Evolutionary conservation across 2,113 vertebrate species (phyloP), one percentile per base, ranked within the genome.

Genomic region (Podarcis raffonei): DNA sequence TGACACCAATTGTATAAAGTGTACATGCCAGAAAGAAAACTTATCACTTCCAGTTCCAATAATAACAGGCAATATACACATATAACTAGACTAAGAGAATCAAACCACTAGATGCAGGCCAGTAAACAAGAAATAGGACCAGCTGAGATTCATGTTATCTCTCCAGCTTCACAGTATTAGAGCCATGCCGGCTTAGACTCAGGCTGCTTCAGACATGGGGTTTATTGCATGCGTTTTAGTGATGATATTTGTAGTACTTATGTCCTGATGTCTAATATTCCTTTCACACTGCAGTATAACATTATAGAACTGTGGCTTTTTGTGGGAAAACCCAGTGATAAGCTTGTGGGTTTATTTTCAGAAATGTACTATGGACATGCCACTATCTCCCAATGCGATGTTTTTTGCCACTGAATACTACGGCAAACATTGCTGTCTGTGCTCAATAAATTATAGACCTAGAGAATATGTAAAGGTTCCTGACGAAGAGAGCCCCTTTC

Each of bases 1-100:
- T 62, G 83, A 20, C n/a, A 89, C 12, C 39, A 11, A 12, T 83
- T 0, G 0, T 8, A 87, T 0, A 0, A 0, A 59, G 15, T 35
- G 75, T 62, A 72, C 1, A 0, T n/a, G 0, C 57, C 12, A 12
- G 27, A 18, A 71, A 27, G 42, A 62, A 25, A 25, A 1, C 32
- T 74, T 77, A 3, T 7, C 68, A 27, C 13, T 16, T 0, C 0
- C 59, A 82, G 87, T 1, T 6, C 5, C 76, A 57, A 1, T 12
- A 65, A 89, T 35, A 69, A 20, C 18, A 30, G 13, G 42, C 5
- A 84, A 68, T 77, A 1, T 87, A 0, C 0, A 59, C 23, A 78
- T 0, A 27, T 39, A 74, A 32, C 77, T 84, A 16, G n/a, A 37
- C 16, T 8, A 83, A 48, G 68, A 2, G 7, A 13, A 87, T 90